Evolutionary conservation across 2,888 invertebrate species (phyloP).

Genomic region (Thereva unica): DNA sequence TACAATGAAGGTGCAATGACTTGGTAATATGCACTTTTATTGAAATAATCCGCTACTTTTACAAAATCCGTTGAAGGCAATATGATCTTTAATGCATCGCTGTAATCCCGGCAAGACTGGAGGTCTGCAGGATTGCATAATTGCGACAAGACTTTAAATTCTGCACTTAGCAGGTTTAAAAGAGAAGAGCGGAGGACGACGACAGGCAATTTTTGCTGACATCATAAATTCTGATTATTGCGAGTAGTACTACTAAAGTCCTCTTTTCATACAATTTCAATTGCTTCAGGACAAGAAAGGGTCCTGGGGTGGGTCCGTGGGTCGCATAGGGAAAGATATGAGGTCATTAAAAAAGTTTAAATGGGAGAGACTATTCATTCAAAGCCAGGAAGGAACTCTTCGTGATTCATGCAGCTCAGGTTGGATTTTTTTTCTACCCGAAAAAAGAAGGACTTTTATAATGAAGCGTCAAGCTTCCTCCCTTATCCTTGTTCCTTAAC

Average conservation of each 20-base stretch:
- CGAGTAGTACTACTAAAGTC: neutral
- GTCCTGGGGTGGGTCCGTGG: conserved; percentile 12
- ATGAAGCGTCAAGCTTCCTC: conserved; percentile 14
- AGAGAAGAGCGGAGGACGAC: too few relatives aligned
- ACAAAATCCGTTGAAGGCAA: too few relatives aligned
- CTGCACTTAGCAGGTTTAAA: too few relatives aligned
- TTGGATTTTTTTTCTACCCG: neutral
- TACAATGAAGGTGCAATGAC: too few relatives aligned
- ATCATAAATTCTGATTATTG: conserved; percentile 27
- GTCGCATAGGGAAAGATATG: conserved; percentile 13
- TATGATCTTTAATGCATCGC: too few relatives aligned
- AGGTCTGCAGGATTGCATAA: too few relatives aligned
- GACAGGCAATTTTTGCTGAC: conserved; percentile 1
- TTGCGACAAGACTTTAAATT: too few relatives aligned
- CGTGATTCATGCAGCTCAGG: conserved; percentile 3
- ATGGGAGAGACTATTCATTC: conserved; percentile 14
- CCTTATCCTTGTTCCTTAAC: too few relatives aligned
- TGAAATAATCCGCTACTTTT: too few relatives aligned
- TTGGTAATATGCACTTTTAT: too few relatives aligned
- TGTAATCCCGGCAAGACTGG: too few relatives aligned
- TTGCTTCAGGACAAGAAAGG: neutral
- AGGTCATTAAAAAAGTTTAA: conserved; percentile 18
- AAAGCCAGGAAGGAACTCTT: conserved; percentile 20
- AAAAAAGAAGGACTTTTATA: conserved; percentile 5
- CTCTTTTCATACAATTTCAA: conserved; percentile 22